phyloP scores from a whole-genome alignment of 2,888 invertebrate species.

The Aphidoletes aphidimyza region DNA sequence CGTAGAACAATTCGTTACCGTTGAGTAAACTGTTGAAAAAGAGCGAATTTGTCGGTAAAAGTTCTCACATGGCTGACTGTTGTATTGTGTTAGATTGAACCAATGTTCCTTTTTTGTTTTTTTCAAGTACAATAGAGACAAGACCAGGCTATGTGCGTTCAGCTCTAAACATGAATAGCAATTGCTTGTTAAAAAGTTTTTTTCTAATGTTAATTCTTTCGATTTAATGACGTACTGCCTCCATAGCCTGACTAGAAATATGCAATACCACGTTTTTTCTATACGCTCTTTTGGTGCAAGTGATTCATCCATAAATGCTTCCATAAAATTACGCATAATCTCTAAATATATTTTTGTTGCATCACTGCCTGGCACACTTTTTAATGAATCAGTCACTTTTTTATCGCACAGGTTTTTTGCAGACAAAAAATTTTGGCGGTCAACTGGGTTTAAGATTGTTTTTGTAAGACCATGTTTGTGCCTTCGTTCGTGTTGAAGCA shows the following conservation, averaged over 20 bases:
- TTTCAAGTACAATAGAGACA: background rate
- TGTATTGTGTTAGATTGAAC: background rate
- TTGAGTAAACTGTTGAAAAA: background rate
- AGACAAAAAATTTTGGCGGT: background rate
- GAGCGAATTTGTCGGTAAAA: background rate
- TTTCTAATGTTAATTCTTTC: background rate
- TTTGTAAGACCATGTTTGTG: background rate
- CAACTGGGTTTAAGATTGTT: background rate
- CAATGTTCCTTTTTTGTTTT: background rate
- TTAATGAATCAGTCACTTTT: background rate
- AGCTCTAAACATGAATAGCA: slow-evolving; percentile 22
- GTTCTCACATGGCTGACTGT: background rate
- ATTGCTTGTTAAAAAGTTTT: background rate
- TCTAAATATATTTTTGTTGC: background rate
- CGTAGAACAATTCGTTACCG: background rate
- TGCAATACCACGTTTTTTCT: background rate
- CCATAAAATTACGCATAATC: background rate
- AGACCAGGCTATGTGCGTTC: slow-evolving; percentile 1
- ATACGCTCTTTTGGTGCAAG: background rate
- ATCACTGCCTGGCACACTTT: background rate
- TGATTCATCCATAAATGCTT: background rate
- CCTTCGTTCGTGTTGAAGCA: background rate
- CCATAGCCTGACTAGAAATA: background rate
- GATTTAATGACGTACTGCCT: background rate
- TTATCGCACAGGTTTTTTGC: background rate